phyloP scores from a whole-genome alignment of 2,888 invertebrate genomes.

The Criorhina ranunculi region DNA sequence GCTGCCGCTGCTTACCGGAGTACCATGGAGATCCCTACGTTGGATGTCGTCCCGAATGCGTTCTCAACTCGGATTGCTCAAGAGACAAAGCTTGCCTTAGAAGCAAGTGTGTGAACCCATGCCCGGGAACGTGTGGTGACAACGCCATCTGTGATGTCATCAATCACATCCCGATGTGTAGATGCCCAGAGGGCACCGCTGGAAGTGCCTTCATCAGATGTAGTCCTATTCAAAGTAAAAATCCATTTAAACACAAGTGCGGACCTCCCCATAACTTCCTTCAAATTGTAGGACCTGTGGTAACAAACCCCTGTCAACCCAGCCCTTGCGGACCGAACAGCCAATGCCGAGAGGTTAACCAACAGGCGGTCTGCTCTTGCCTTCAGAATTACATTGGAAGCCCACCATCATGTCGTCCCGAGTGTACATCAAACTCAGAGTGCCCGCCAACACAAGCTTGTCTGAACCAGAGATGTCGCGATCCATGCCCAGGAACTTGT shows the following conservation, averaged over 20 bases:
- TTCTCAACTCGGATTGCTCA: slow-evolving; percentile 89
- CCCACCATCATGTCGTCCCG: slow-evolving; percentile 92
- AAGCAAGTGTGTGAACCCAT: slow-evolving; percentile 91
- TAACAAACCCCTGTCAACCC: slow-evolving; percentile 88
- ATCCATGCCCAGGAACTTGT: slow-evolving; percentile 94
- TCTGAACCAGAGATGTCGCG: slow-evolving; percentile 91
- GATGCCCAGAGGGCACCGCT: slow-evolving; percentile 87
- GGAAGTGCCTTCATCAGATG: slow-evolving; percentile 91
- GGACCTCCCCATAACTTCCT: background rate
- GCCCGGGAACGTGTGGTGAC: slow-evolving; percentile 90
- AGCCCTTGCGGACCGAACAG: slow-evolving; percentile 92
- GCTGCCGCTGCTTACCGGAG: slow-evolving; percentile 89
- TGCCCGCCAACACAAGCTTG: slow-evolving; percentile 91
- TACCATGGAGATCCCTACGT: slow-evolving; percentile 91
- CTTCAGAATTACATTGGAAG: slow-evolving; percentile 89
- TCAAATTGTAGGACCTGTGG: slow-evolving; percentile 81
- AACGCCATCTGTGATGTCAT: slow-evolving; percentile 90
- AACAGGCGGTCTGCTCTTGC: slow-evolving; percentile 90
- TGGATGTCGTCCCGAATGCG: slow-evolving; percentile 92
- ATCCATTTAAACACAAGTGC: slow-evolving; percentile 78
- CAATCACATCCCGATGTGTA: slow-evolving; percentile 91
- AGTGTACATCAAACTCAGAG: slow-evolving; percentile 90
- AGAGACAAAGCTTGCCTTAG: slow-evolving; percentile 88
- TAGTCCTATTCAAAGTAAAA: slow-evolving; percentile 82
- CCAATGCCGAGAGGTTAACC: slow-evolving; percentile 90